Base-by-base conservation (phyloP, 2,113 vertebrate genomes). In the Cercocebus atys region DNA sequence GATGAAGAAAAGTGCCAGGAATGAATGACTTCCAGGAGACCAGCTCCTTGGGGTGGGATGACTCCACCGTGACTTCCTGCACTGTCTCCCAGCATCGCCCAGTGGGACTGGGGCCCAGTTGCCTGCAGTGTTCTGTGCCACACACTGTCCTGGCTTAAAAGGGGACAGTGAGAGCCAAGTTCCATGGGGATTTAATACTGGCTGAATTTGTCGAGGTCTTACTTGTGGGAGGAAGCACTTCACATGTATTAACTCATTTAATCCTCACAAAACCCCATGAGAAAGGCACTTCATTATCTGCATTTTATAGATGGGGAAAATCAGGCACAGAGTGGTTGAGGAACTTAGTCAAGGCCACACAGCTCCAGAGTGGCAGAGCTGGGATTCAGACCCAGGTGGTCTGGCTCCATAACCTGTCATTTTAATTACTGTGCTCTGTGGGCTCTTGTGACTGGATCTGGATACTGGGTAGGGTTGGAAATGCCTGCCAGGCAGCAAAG, bases 1-100 rank as follows among this genome's bases (percentile, higher is more conserved):
- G 59, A 72, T 50, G 22, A 30, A 78, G 11, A 35, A 50, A 14
- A 22, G 3, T 14, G 22, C 66, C 12, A 3, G 35, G 45, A 9
- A 27, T 25, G 9, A 64, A 27, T 76, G 88, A 35, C 17, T 52
- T 72, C 27, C 55, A 23, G 75, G 57, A 40, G 78, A 32, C 50
- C 50, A 25, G 22, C 55, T 68, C 87, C 47, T 50, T 32, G 0
- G 27, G 0, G 32, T 55, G 40, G 57, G 57, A 10, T 50, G 5
- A 9, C 32, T 14, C 30, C 9, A 2, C 1, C 23, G 17, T 78
- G 43, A 32, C 50, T 81, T 38, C 32, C 9, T 40, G 30, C 61
- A 13, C 23, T 38, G 32, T 32, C 23, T 81, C 75, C 47, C 40
- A 47, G 27, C 2, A 27, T 76, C 13, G 61, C 27, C 61, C 61